These are phyloP conservation scores for Stenurella melanura DNA, from an alignment of 2,888 invertebrate genomes.

Conservation along the genomic window DNA sequence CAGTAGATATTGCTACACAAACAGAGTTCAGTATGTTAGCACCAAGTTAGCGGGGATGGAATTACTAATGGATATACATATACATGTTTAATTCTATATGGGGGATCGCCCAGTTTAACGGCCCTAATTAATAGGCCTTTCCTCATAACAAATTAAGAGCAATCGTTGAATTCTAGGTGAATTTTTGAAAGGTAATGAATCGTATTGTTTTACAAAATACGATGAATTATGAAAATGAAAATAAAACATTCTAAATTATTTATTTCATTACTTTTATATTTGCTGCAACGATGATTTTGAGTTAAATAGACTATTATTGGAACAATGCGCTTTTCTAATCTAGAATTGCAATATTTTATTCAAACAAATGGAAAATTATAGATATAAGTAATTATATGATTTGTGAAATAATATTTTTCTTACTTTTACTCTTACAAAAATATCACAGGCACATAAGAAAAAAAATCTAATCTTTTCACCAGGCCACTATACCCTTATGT, in stretches of 20 bases:
- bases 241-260: not conserved
- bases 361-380: too few relatives aligned
- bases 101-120: conserved; percentile 65
- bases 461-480: too few relatives aligned
- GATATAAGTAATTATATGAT: too few relatives aligned
- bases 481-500: too few relatives aligned
- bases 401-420: too few relatives aligned
- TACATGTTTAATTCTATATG: conserved; percentile 68
- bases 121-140: conserved; percentile 62
- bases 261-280: not conserved
- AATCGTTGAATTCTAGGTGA: conserved; percentile 25
- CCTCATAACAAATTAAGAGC: conserved; percentile 36
- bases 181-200: conserved; percentile 34
- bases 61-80: conserved; percentile 69
- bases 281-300: too few relatives aligned
- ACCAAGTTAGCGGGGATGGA: conserved; percentile 69
- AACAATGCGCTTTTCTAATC: too few relatives aligned
- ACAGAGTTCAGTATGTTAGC: conserved; percentile 69
- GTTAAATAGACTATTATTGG: too few relatives aligned
- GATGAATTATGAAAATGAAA: not conserved
- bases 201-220: conserved; percentile 15
- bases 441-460: too few relatives aligned
- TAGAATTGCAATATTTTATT: too few relatives aligned
- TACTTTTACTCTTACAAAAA: too few relatives aligned
- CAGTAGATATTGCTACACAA: conserved; percentile 68